Conservation (phyloP, 2,797 vertebrate species). For the Danio kyathit region DNA sequence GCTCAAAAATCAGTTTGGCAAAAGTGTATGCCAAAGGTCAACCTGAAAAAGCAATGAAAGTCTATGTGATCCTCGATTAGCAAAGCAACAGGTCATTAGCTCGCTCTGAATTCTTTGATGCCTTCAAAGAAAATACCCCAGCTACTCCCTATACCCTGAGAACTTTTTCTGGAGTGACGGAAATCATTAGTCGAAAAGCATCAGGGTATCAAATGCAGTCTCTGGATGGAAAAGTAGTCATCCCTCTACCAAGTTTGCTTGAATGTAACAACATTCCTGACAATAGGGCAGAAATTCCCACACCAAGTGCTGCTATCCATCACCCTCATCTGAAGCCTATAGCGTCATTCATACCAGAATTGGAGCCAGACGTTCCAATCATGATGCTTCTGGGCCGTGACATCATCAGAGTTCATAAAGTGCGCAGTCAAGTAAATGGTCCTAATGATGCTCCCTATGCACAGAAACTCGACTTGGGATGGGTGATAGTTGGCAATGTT, state of each 20-base stretch:
- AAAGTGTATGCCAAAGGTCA: constrained; percentile 38
- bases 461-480: constrained; percentile 25
- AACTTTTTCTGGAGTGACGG: constrained; percentile 38
- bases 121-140: constrained; percentile 16
- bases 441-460: neutral
- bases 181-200: constrained; percentile 4
- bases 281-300: constrained; percentile 18
- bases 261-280: constrained; percentile 1
- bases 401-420: constrained; percentile 19
- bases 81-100: constrained; percentile 50
- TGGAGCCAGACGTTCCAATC: neutral
- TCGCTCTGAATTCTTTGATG: constrained; percentile 37
- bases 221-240: constrained; percentile 11
- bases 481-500: constrained; percentile 32
- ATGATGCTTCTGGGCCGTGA: neutral
- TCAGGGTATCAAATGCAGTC: constrained; percentile 26
- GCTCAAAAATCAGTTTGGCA: constrained; percentile 40
- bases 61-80: constrained; percentile 41
- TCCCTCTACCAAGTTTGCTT: constrained; percentile 4
- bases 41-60: constrained; percentile 14
- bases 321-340: neutral
- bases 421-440: neutral
- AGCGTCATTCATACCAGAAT: constrained; percentile 5
- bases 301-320: constrained; percentile 1
- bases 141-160: constrained; percentile 1